A percentile compares a stretch with the other conserved stretches of the same genome.
phyloP scores from a whole-genome alignment of 53 echinoderm and acorn worm species.

The Arbacia lixula region DNA sequence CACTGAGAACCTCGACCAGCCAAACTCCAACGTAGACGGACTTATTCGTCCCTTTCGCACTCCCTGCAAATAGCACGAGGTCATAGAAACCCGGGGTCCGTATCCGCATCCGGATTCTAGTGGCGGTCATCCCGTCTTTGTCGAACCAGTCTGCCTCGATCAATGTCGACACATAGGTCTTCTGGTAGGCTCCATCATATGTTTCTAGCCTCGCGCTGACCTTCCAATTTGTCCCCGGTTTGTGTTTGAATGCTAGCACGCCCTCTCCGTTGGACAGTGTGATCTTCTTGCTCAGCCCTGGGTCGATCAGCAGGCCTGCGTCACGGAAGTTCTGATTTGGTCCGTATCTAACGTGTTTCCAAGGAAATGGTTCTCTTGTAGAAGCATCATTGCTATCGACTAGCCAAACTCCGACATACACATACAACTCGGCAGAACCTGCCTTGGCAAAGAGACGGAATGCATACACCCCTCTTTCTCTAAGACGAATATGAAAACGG shows the following conservation, averaged over 20 bases:
- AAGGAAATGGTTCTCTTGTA: background rate
- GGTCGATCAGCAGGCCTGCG: background rate
- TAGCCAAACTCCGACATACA: constrained; percentile 21
- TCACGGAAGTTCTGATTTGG: constrained; percentile 3
- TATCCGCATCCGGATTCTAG: constrained; percentile 2
- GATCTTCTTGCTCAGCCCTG: background rate
- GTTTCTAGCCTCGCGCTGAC: constrained; percentile 4
- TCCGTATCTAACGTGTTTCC: background rate
- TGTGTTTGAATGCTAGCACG: constrained; percentile 5
- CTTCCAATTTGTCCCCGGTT: background rate
- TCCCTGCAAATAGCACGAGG: constrained; percentile 4
- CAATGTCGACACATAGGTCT: background rate
- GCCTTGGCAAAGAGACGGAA: constrained; percentile 41
- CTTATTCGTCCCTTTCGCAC: background rate
- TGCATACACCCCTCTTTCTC: background rate
- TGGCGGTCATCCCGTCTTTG: background rate
- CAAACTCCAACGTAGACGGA: constrained; percentile 23
- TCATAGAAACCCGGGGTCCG: background rate
- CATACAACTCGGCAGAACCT: background rate
- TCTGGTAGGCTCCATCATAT: background rate
- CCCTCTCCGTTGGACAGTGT: constrained; percentile 14
- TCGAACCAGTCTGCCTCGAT: background rate
- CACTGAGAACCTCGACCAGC: constrained; percentile 15
- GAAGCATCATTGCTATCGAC: background rate
- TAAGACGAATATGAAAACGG: constrained; percentile 11